Evolutionary conservation across 2,797 vertebrate genomes (phyloP).

Genomic region (Rallus crepitans): DNA sequence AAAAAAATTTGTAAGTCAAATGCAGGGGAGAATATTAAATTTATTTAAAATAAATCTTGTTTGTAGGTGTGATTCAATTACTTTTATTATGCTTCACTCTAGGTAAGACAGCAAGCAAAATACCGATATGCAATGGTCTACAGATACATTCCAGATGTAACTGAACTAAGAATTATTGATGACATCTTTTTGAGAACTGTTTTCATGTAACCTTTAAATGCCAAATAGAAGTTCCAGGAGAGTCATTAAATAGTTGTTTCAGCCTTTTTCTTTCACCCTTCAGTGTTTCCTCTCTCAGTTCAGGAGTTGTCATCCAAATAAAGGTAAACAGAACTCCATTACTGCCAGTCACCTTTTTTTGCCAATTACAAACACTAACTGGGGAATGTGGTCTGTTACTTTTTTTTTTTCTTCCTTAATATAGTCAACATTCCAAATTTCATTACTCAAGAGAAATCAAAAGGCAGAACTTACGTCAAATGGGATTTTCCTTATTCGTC

Average conservation of each 20-base stretch:
- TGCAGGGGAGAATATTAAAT: neutral
- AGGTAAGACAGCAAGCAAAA: neutral
- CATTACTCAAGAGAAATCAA: neutral
- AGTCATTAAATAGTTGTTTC: neutral
- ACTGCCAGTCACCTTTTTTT: neutral
- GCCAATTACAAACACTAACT: neutral
- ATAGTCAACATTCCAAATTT: neutral
- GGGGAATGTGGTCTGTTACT: neutral
- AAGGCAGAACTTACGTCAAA: slow-evolving; percentile 81
- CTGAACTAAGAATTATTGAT: neutral
- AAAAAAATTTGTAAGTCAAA: neutral
- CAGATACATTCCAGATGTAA: neutral
- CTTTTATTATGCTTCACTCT: neutral
- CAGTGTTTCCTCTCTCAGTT: neutral
- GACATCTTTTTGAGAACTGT: neutral
- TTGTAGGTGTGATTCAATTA: neutral
- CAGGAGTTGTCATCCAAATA: neutral
- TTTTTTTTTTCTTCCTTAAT: neutral
- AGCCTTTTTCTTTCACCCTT: neutral
- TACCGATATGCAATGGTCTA: neutral
- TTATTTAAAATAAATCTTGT: neutral
- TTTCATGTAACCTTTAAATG: neutral
- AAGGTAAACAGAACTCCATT: neutral
- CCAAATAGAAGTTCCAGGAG: neutral
- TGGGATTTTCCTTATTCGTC: slow-evolving; percentile 80